phyloP scores from a whole-genome alignment of 2,888 invertebrate species.

The Saturnia pavonia region DNA sequence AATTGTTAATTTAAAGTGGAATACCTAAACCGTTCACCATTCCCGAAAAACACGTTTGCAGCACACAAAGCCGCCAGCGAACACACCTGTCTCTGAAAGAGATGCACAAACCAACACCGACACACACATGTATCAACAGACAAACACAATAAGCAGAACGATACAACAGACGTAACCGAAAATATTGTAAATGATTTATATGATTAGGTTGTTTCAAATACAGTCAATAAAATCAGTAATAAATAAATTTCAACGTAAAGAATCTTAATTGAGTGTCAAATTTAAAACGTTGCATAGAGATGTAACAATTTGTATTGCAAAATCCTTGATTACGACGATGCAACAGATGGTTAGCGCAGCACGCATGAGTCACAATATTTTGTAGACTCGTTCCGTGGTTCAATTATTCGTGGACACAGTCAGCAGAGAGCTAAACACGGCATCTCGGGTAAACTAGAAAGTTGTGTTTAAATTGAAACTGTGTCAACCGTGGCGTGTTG shows the following conservation, averaged over 20 bases:
- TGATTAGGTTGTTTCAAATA: background rate
- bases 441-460: constrained; percentile 13
- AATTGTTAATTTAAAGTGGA: constrained; percentile 56
- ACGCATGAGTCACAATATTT: constrained; percentile 37
- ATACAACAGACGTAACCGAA: constrained; percentile 26
- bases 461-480: constrained; percentile 19
- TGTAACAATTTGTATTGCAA: constrained; percentile 27
- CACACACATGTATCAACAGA: constrained; percentile 57
- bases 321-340: constrained; percentile 48
- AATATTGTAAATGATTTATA: constrained; percentile 8
- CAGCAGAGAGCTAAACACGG: constrained; percentile 20
- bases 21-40: constrained; percentile 63
- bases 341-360: constrained; percentile 62
- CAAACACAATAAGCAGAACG: constrained; percentile 34
- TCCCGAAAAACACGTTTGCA: constrained; percentile 34
- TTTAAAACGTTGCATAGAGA: constrained; percentile 11
- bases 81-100: constrained; percentile 55
- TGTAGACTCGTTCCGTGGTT: constrained; percentile 23
- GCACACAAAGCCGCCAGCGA: constrained; percentile 61
- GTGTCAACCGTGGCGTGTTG: constrained; percentile 32
- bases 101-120: constrained; percentile 47
- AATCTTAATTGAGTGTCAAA: background rate
- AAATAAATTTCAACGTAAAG: background rate
- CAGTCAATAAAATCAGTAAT: background rate
- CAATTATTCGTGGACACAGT: constrained; percentile 34